phyloP scores from a whole-genome alignment of 2,113 vertebrate genomes.

The Myrmecobius fasciatus region DNA sequence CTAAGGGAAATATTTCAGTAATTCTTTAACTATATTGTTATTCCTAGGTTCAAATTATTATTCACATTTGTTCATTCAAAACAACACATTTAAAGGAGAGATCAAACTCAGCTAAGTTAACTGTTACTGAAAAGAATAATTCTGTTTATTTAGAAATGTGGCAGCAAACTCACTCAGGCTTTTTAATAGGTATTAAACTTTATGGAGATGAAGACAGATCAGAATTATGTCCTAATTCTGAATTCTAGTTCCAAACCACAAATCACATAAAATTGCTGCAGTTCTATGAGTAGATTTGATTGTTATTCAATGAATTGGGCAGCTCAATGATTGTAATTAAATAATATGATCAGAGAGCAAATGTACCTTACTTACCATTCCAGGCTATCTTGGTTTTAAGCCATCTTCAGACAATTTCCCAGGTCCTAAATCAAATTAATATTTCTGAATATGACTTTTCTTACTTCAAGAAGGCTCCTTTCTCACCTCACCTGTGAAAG shows the following conservation, averaged over 20 bases:
- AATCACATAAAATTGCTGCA: slow-evolving; percentile 50
- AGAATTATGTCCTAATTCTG: slow-evolving; percentile 55
- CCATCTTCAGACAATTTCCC: slow-evolving; percentile 40
- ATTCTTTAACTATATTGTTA: slow-evolving; percentile 54
- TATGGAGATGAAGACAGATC: slow-evolving; percentile 37
- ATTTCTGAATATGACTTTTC: slow-evolving; percentile 51
- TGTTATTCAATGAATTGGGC: slow-evolving; percentile 54
- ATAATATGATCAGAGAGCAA: slow-evolving; percentile 40
- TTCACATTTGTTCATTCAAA: slow-evolving; percentile 52
- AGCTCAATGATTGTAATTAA: slow-evolving; percentile 64
- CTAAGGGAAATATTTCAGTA: slow-evolving; percentile 35
- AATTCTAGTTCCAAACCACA: slow-evolving; percentile 53
- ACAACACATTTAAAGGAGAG: slow-evolving; percentile 50
- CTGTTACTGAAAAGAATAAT: slow-evolving; percentile 58
- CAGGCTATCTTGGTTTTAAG: slow-evolving; percentile 31
- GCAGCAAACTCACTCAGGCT: slow-evolving; percentile 46
- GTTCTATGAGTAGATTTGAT: slow-evolving; percentile 53
- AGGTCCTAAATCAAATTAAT: slow-evolving; percentile 68
- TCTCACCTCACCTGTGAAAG: slow-evolving; percentile 25
- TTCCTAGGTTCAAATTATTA: slow-evolving; percentile 36
- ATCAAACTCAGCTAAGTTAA: slow-evolving; percentile 12
- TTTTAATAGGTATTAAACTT: slow-evolving; percentile 38
- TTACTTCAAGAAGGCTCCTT: not conserved
- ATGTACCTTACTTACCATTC: slow-evolving; percentile 31
- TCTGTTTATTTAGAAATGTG: slow-evolving; percentile 60